phyloP scores from a whole-genome alignment of 37 sponge, comb jelly and placozoan genomes.

The Tethya wilhelma region DNA sequence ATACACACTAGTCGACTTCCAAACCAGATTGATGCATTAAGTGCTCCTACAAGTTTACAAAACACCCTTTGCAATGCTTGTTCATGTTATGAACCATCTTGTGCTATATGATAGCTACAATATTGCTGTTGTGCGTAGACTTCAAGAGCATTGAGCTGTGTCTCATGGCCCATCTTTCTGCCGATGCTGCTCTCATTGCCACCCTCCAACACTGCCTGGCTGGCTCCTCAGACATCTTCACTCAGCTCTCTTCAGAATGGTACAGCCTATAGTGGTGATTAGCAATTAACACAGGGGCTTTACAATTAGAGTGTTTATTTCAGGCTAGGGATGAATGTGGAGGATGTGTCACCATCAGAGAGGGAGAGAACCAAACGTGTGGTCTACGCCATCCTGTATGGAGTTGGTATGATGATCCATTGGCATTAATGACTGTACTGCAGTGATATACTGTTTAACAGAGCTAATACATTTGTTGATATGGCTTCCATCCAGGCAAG shows the following conservation, averaged over 20 bases:
- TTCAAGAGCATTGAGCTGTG: constrained; percentile 90
- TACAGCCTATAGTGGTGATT: neutral
- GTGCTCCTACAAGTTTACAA: neutral
- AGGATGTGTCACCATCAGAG: constrained; percentile 41
- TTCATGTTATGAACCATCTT: neutral
- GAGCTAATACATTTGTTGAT: neutral
- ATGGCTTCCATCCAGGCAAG: constrained; percentile 43
- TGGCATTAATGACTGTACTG: neutral
- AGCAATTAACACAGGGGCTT: neutral
- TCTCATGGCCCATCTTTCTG: constrained; percentile 80
- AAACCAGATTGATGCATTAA: neutral
- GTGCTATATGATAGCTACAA: neutral
- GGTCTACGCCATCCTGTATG: constrained; percentile 87
- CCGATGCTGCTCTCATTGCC: constrained; percentile 46
- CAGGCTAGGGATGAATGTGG: constrained; percentile 53
- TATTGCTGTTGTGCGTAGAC: constrained; percentile 30
- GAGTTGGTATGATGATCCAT: constrained; percentile 60
- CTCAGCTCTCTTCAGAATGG: constrained; percentile 68
- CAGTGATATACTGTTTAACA: no score
- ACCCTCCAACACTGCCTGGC: constrained; percentile 2
- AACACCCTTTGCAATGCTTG: neutral
- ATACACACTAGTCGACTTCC: neutral
- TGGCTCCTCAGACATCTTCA: constrained; percentile 62
- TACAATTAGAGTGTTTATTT: neutral
- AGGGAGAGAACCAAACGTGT: constrained; percentile 84